These are phyloP conservation scores for Clarias batrachus DNA, from an alignment of 2,113 vertebrate genomes.

Conservation along the genomic window DNA sequence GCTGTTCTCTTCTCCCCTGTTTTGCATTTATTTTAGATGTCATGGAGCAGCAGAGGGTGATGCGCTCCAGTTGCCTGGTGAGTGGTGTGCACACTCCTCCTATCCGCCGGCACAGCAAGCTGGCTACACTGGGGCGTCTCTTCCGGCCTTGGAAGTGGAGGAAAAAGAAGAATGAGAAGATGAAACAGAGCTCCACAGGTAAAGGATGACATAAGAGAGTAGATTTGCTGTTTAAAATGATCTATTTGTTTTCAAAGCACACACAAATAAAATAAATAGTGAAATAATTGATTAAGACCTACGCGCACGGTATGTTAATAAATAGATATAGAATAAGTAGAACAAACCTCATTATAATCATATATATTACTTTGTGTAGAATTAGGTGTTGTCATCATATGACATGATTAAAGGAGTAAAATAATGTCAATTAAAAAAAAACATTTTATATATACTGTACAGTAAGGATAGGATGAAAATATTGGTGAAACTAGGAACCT, in stretches of 20 bases:
- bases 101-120: slow-evolving; percentile 91
- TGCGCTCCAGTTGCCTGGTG: slow-evolving; percentile 86
- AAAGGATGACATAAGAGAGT: slow-evolving; percentile 26
- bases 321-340: neutral
- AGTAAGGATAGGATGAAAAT: too few relatives aligned
- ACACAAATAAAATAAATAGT: neutral
- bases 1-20: neutral
- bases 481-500: neutral
- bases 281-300: neutral
- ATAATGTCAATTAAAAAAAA: neutral
- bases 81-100: slow-evolving; percentile 90
- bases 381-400: neutral
- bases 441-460: neutral
- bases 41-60: slow-evolving; percentile 84
- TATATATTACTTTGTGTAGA: neutral
- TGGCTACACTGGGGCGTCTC: slow-evolving; percentile 92
- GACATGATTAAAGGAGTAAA: neutral
- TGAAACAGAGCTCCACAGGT: slow-evolving; percentile 96
- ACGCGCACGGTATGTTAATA: neutral
- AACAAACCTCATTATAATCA: neutral
- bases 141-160: slow-evolving; percentile 99
- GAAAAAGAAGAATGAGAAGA: slow-evolving; percentile 97
- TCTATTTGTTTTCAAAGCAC: neutral
- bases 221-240: neutral
- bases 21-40: slow-evolving; percentile 72